Percentiles rank a stretch among this genome's conserved stretches.
These are phyloP conservation scores for Patiria pectinifera DNA, from an alignment of 53 echinoderm and acorn worm genomes.

Conservation along the genomic window DNA sequence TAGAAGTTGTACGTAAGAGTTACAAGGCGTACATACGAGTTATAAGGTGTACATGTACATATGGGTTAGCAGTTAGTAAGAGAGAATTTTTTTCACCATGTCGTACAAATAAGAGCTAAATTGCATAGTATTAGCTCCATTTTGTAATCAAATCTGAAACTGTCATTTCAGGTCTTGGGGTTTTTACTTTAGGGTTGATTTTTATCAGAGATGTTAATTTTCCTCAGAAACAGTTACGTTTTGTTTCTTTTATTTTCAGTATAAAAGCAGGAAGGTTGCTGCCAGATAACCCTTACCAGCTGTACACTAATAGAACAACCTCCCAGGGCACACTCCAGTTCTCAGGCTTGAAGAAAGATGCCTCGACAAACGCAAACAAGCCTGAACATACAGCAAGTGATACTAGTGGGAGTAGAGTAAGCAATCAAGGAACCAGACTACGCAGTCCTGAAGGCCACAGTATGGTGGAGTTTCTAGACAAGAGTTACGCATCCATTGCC, in stretches of 20 bases:
- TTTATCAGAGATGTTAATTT: neutral
- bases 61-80: neutral
- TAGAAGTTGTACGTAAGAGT: too few species aligned
- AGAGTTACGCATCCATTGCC: neutral
- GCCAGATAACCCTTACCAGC: conserved; percentile 70
- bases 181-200: too few species aligned
- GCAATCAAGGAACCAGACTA: neutral
- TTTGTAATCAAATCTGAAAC: too few species aligned
- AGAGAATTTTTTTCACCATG: too few species aligned
- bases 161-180: too few species aligned
- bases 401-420: too few species aligned
- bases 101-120: neutral
- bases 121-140: neutral
- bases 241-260: conserved; percentile 60
- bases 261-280: conserved; percentile 88
- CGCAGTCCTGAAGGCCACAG: neutral
- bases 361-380: neutral
- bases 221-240: neutral
- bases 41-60: too few species aligned
- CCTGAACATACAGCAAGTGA: neutral
- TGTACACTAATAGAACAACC: conserved; percentile 71
- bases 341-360: neutral
- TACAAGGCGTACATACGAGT: neutral
- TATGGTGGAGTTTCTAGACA: neutral
- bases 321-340: conserved; percentile 70